Conservation (phyloP, 2,113 vertebrate genomes). For the Pipra filicauda region DNA sequence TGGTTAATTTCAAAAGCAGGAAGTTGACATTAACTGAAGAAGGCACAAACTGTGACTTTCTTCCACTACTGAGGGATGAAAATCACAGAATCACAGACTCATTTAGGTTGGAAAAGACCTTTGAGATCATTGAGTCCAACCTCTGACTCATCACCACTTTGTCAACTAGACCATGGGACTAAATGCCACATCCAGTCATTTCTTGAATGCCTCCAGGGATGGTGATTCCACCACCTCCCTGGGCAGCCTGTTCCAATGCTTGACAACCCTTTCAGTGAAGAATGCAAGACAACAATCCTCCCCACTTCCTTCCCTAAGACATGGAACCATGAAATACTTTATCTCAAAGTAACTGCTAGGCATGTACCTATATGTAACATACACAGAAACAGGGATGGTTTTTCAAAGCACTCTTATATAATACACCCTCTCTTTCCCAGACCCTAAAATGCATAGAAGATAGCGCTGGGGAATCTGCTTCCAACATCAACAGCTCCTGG, state of each 20-base stretch:
- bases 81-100: background rate
- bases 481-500: rapidly evolving
- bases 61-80: background rate
- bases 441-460: rapidly evolving
- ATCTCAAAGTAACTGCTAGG: background rate
- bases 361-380: background rate
- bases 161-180: background rate
- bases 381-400: rapidly evolving
- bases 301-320: background rate
- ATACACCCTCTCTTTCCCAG: rapidly evolving
- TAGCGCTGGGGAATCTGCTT: background rate
- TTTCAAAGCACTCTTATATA: background rate
- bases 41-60: background rate
- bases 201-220: background rate
- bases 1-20: background rate
- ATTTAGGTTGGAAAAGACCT: background rate
- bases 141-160: background rate
- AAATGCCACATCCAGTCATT: background rate
- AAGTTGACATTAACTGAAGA: background rate
- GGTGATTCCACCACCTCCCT: background rate
- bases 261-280: background rate
- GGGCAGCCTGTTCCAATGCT: background rate
- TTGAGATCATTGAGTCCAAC: background rate
- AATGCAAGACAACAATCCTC: background rate
- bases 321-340: background rate